Conservation (phyloP, 1,140 invertebrate species). For the Aphelenchoides fujianensis region DNA sequence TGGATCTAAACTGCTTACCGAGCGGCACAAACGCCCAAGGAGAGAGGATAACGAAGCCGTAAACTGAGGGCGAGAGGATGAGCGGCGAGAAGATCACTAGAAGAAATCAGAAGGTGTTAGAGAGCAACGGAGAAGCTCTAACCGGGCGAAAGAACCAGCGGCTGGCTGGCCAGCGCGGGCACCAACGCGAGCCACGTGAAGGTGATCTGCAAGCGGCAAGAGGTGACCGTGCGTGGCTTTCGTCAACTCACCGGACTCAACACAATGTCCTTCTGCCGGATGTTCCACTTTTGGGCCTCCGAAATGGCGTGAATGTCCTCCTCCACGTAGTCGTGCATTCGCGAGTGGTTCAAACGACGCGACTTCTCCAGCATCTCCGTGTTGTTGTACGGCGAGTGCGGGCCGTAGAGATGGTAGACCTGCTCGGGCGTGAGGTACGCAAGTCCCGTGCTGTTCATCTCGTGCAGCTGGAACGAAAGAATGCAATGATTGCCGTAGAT, state of each 20-base stretch:
- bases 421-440: constrained; percentile 27
- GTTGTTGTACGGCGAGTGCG: constrained; percentile 46
- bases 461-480: constrained; percentile 29
- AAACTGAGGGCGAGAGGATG: constrained; percentile 23
- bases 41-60: constrained; percentile 30
- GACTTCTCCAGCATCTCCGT: constrained; percentile 28
- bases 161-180: not conserved
- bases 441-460: constrained; percentile 48
- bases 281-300: constrained; percentile 35
- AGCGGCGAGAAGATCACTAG: constrained; percentile 15
- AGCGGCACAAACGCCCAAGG: constrained; percentile 53
- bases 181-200: constrained; percentile 22
- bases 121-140: not conserved
- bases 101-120: not conserved
- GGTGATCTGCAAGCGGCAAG: not conserved
- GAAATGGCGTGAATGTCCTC: constrained; percentile 31
- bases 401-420: constrained; percentile 40
- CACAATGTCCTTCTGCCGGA: constrained; percentile 43
- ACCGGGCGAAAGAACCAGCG: not conserved
- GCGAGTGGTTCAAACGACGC: constrained; percentile 26
- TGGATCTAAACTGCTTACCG: no score
- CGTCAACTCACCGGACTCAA: not conserved
- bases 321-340: constrained; percentile 29
- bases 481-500: not conserved
- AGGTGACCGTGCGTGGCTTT: not conserved